These are phyloP conservation scores for Alces alces DNA, from an alignment of 2,113 vertebrate species.

Conservation along the genomic window DNA sequence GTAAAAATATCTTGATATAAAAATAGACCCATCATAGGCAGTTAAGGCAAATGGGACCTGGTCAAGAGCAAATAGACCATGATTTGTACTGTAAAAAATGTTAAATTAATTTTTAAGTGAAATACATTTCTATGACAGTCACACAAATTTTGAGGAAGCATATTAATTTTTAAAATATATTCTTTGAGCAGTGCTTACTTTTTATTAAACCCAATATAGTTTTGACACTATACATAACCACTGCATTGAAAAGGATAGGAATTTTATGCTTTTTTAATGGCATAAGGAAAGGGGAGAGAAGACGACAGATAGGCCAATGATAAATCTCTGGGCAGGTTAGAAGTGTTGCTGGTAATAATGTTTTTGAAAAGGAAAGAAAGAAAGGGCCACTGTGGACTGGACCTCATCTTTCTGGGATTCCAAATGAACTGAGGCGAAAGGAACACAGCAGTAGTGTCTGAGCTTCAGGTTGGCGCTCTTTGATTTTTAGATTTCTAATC, in stretches of 20 bases:
- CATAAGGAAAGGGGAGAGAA: neutral
- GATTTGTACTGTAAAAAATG: neutral
- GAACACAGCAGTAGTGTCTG: neutral
- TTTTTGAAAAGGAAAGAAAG: neutral
- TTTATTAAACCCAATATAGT: neutral
- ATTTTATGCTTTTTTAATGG: neutral
- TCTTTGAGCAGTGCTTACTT: neutral
- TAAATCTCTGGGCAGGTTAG: neutral
- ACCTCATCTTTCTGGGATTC: neutral
- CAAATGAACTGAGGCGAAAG: neutral
- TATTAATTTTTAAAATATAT: neutral
- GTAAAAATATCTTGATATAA: neutral
- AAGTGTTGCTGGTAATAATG: neutral
- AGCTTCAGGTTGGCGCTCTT: neutral
- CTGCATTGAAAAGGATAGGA: neutral
- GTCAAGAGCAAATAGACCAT: neutral
- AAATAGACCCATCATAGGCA: neutral
- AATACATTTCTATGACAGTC: neutral
- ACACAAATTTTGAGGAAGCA: neutral
- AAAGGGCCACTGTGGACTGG: no score
- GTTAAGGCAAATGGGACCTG: neutral
- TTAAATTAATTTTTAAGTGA: constrained; percentile 16
- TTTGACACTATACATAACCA: neutral
- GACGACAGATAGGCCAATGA: neutral
- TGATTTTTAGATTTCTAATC: neutral